A percentile compares a stretch with the other conserved stretches of the same genome.
phyloP scores from a whole-genome alignment of 2,113 vertebrate species.

The Oncorhynchus gorbuscha region DNA sequence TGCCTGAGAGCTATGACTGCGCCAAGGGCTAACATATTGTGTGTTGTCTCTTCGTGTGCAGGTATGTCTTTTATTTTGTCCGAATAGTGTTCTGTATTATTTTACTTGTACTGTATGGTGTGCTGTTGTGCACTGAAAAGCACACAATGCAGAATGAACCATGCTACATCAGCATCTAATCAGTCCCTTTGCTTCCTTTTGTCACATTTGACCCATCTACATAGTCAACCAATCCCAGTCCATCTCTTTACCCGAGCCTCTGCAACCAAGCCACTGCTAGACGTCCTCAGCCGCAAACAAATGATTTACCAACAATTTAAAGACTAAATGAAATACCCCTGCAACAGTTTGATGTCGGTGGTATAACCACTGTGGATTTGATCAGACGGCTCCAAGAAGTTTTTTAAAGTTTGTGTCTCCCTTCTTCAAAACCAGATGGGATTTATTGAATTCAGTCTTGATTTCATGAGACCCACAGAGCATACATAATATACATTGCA shows the following conservation, averaged over 20 bases:
- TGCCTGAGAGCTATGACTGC: no score
- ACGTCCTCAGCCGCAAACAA: conserved; percentile 33
- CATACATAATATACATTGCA: not conserved
- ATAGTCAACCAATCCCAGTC: not conserved
- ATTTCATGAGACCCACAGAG: not conserved
- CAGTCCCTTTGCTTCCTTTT: not conserved
- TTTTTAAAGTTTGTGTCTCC: conserved; percentile 27
- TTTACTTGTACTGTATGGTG: no score
- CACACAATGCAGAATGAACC: no score
- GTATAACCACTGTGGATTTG: conserved; percentile 38
- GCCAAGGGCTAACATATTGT: no score
- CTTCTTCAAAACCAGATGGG: conserved; percentile 24
- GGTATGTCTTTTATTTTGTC: no score
- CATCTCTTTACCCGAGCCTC: not conserved
- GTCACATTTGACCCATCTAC: not conserved
- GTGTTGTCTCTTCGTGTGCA: no score
- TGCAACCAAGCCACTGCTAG: not conserved
- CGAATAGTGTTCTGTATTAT: no score
- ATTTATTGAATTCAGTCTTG: conserved; percentile 35
- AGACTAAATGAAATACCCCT: conserved; percentile 50
- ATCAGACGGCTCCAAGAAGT: conserved; percentile 26
- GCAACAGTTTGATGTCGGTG: conserved; percentile 32
- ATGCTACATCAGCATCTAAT: no score
- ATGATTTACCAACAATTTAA: conserved; percentile 48
- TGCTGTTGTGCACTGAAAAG: no score